Base-by-base conservation (phyloP, 2,797 vertebrate species). In the Zenarchopterus dispar region DNA sequence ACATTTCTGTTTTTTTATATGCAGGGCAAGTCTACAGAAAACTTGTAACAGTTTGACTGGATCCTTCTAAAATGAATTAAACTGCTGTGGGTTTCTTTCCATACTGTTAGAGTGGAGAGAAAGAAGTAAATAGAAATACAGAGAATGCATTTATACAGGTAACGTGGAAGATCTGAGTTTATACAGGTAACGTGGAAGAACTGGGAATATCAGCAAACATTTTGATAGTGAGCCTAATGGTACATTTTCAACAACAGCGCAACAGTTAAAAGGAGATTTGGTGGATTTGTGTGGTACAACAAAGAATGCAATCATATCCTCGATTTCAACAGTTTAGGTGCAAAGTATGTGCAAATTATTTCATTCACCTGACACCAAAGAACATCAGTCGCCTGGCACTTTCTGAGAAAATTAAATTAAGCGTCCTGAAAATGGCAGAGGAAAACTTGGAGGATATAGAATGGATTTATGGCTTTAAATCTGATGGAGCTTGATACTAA, bases 401-500 rank as follows among this genome's bases (percentile, higher is more conserved):
- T 90, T 83, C 52, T 72, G 76, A 69, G 88, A 82, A 91, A 92
- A 92, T 91, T 86, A 89, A 92, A 92, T 91, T 90, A 91, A 90
- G 84, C 78, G 48, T 71, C 78, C 68, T 67, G 84, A 89, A 89
- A 92, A 91, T 88, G 85, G 87, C 88, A 18, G 67, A 81, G 84
- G 75, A 86, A 90, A 91, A 91, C 89, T 89, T 90, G 80, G 81
- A 89, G 84, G 90, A 89, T 91, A 87, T 84, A 85, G 85, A 85
- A 91, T 85, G 90, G 90, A 91, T 91, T 91, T 91, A 84, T 83
- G 88, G 88, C 88, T 89, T 84, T 90, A 91, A 91, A 92, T 91
- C 89, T 91, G 91, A 92, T 91, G 90, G 89, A 91, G 90, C 87
- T 90, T 89, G 91, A 91, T 88, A 91, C 90, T 91, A 90, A 92